Conservation (phyloP, 2,113 vertebrate genomes). For the Mesitornis unicolor region DNA sequence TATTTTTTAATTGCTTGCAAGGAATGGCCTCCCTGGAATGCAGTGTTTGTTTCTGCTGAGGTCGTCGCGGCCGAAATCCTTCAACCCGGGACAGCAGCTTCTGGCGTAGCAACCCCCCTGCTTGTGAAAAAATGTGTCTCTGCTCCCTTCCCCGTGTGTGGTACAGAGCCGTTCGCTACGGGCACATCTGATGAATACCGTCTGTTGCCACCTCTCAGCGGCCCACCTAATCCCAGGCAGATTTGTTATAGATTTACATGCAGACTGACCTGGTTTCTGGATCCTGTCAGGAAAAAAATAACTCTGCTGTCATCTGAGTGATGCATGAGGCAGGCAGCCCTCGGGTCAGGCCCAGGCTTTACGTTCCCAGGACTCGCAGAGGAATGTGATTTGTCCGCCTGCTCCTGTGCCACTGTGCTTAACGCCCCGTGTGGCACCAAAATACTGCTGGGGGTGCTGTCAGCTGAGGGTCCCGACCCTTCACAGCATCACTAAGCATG, state of each 20-base stretch:
- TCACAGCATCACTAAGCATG: neutral
- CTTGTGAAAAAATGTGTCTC: neutral
- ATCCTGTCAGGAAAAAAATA: constrained; percentile 36
- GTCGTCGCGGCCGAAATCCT: neutral
- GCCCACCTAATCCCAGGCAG: constrained; percentile 17
- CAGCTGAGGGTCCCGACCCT: rapidly evolving
- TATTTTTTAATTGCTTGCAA: constrained; percentile 12
- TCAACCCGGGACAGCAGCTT: neutral
- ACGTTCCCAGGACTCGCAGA: neutral
- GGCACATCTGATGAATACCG: constrained; percentile 9
- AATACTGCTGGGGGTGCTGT: neutral
- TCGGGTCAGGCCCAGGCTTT: neutral
- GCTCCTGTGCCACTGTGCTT: neutral
- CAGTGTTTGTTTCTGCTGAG: neutral
- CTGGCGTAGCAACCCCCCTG: neutral
- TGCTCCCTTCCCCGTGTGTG: neutral
- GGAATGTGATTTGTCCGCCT: neutral
- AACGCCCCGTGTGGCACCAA: neutral
- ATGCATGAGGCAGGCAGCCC: constrained; percentile 32
- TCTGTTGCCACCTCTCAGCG: neutral
- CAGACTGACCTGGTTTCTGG: constrained; percentile 31
- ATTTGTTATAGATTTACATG: constrained; percentile 44
- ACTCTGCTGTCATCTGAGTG: constrained; percentile 13
- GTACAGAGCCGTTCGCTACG: rapidly evolving
- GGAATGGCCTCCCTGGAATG: constrained; percentile 4